Evolutionary conservation across 2,113 vertebrate genomes (phyloP), one percentile per base, ranked within the genome.

Genomic region (Microcebus tavaratra): DNA sequence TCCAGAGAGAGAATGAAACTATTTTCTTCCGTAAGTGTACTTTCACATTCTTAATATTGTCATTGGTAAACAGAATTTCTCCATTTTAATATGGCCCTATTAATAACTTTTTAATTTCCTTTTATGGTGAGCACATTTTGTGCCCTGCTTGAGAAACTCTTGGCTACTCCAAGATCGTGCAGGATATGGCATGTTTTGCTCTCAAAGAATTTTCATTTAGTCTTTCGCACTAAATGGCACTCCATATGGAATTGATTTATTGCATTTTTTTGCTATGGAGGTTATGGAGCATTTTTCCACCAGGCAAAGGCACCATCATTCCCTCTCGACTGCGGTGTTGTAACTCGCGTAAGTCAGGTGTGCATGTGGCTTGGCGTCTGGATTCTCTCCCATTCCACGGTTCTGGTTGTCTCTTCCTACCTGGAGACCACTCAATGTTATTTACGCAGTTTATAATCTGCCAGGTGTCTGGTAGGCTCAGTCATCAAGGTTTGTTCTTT

Each of bases 401-500:
- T 53, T 91, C 68, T 36, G 0, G 68, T 20, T 42, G 14, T 75
- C 42, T 53, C 13, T 86, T 45, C 85, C 25, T 39, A 29, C 2
- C 0, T 11, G 45, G 59, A 50, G 2, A 45, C 4, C n/a, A 0
- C 13, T 0, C 5, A 6, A n/a, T n/a, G 36, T 68, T 68, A 27
- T 14, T 29, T 18, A 13, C 18, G 1, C 15, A 1, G 1, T 50
- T 85, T 39, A 14, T 31, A n/a, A 29, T 0, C 21, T 4, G 12
- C 73, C 14, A 10, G 39, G 31, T 39, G 8, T 20, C 67, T 53
- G 14, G 9, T n/a, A 68, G 45, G 3, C 23, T 59, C 67, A 34
- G 6, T 36, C 39, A n/a, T 95, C 31, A 31, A 14, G 6, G n/a
- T 80, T 79, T 63, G 20, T 15, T 78, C 45, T 50, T 65, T 88